Evolutionary conservation across 2,888 invertebrate species (phyloP).

Genomic region (Eueremaeus valkanovi): DNA sequence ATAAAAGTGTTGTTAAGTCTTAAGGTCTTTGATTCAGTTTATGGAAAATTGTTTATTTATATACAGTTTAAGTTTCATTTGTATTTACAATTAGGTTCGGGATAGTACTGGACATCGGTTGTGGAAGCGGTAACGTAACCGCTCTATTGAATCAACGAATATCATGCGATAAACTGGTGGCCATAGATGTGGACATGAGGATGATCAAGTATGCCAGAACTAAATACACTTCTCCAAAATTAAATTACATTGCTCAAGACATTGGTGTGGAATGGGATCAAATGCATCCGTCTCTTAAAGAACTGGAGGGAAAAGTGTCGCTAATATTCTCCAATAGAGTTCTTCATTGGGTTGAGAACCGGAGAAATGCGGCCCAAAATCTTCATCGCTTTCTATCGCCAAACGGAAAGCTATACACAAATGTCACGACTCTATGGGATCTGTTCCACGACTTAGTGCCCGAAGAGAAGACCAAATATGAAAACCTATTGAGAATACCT

Average conservation of each 20-base stretch:
- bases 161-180: conserved; percentile 31
- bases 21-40: too few relatives aligned
- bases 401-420: conserved; percentile 34
- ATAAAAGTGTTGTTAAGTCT: too few relatives aligned
- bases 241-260: conserved; percentile 25
- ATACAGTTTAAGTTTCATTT: too few relatives aligned
- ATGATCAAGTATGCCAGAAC: conserved; percentile 29
- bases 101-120: conserved; percentile 33
- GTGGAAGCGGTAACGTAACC: conserved; percentile 39
- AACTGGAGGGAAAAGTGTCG: conserved; percentile 36
- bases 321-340: conserved; percentile 38
- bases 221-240: conserved; percentile 30
- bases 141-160: conserved; percentile 31
- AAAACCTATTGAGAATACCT: conserved; percentile 25
- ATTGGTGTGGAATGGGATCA: conserved; percentile 35
- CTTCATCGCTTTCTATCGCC: conserved; percentile 35
- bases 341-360: conserved; percentile 39
- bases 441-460: conserved; percentile 32
- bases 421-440: conserved; percentile 39
- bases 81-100: conserved; percentile 14
- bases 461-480: conserved; percentile 20
- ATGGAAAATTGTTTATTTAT: too few relatives aligned
- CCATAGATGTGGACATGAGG: conserved; percentile 37
- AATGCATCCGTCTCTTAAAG: conserved; percentile 26
- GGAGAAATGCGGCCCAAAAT: neutral